Conservation (phyloP, 1,140 invertebrate species). For the Dendroctonus ponderosae region DNA sequence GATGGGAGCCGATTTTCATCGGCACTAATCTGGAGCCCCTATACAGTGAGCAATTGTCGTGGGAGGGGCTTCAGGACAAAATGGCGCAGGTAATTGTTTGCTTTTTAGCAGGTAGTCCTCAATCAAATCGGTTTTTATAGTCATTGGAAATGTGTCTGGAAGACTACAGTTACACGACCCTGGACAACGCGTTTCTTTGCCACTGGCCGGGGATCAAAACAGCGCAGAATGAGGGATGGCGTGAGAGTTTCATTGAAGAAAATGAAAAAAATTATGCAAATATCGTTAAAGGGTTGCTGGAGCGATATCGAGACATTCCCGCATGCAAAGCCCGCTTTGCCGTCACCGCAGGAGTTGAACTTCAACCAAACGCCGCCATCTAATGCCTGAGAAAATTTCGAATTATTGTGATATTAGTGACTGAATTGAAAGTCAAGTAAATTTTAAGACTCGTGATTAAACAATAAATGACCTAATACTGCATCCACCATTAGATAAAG, state of each 20-base stretch:
- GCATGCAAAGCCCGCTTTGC: slow-evolving; percentile 53
- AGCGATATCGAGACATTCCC: slow-evolving; percentile 58
- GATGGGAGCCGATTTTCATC: slow-evolving; percentile 83
- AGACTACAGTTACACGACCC: slow-evolving; percentile 69
- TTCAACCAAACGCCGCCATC: too few species aligned
- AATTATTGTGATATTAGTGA: too few species aligned
- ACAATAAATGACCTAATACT: too few species aligned
- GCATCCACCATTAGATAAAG: too few species aligned
- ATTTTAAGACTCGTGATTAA: too few species aligned
- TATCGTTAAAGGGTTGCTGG: slow-evolving; percentile 59
- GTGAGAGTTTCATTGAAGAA: slow-evolving; percentile 56
- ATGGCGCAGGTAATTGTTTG: slow-evolving; percentile 70
- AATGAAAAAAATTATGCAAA: slow-evolving; percentile 65
- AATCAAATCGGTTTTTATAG: neutral
- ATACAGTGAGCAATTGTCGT: slow-evolving; percentile 75
- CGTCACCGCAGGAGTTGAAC: neutral
- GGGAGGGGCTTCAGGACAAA: slow-evolving; percentile 83
- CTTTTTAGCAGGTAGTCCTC: too few species aligned
- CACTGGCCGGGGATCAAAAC: slow-evolving; percentile 71
- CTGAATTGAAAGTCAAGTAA: too few species aligned
- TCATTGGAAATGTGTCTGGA: slow-evolving; percentile 73
- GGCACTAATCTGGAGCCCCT: slow-evolving; percentile 75
- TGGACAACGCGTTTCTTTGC: slow-evolving; percentile 75
- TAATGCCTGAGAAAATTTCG: too few species aligned
- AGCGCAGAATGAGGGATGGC: slow-evolving; percentile 49